Conservation (phyloP, 2,113 vertebrate species). For the Chrysemys picta region DNA sequence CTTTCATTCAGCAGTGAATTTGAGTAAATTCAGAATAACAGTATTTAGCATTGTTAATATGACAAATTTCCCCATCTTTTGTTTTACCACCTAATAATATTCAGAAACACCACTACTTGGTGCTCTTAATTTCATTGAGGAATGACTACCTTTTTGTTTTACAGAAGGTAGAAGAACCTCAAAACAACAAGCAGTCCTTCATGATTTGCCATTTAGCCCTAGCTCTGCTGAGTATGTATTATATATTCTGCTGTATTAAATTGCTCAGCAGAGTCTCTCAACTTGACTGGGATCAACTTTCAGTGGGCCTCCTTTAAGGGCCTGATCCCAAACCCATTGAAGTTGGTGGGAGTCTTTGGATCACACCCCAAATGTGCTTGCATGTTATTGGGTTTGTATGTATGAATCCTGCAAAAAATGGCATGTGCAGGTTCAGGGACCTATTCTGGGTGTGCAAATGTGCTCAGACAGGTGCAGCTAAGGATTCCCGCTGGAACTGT, state of each 20-base stretch:
- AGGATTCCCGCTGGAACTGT: neutral
- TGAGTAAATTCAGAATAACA: neutral
- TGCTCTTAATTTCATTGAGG: neutral
- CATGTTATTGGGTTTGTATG: neutral
- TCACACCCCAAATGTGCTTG: neutral
- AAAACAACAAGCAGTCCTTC: neutral
- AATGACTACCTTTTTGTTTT: neutral
- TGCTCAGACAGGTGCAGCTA: neutral
- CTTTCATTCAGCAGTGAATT: neutral
- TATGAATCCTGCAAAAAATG: neutral
- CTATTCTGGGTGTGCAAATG: neutral
- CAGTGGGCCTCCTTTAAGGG: neutral
- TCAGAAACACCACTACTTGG: neutral
- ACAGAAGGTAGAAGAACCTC: neutral
- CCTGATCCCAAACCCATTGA: neutral
- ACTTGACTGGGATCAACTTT: neutral
- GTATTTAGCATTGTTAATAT: neutral
- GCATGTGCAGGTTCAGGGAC: neutral
- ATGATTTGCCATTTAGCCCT: neutral
- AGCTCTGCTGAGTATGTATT: neutral
- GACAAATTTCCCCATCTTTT: neutral
- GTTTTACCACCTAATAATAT: neutral
- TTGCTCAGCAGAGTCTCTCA: neutral
- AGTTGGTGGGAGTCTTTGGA: neutral
- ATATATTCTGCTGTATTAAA: neutral